Conservation (phyloP, 2,113 vertebrate species). For the Psittacula cyanocephala region DNA sequence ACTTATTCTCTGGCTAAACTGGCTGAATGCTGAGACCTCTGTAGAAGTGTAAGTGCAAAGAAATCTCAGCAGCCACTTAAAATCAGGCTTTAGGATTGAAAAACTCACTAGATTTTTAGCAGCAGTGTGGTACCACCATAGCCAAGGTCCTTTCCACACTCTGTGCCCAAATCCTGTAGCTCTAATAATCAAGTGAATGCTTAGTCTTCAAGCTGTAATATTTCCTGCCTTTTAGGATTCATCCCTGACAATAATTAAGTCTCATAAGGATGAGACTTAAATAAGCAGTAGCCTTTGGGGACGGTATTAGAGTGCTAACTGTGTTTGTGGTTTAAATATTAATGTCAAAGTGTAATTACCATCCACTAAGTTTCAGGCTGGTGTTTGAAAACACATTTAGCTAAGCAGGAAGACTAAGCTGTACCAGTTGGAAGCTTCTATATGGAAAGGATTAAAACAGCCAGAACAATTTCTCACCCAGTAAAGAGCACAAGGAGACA, state of each 20-base stretch:
- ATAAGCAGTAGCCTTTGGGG: constrained; percentile 71
- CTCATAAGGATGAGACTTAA: constrained; percentile 71
- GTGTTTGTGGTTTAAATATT: constrained; percentile 82
- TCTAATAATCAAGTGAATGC: background rate
- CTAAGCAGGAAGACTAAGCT: constrained; percentile 33
- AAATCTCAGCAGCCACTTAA: background rate
- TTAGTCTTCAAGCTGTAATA: constrained; percentile 38
- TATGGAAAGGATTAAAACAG: background rate
- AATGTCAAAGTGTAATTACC: constrained; percentile 74
- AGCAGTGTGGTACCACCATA: background rate
- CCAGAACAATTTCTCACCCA: background rate
- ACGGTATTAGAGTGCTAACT: constrained; percentile 67
- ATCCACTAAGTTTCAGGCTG: constrained; percentile 43
- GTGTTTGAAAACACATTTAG: constrained; percentile 52
- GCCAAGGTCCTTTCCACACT: background rate
- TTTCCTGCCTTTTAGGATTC: constrained; percentile 66
- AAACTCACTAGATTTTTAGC: background rate
- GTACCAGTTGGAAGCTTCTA: constrained; percentile 3
- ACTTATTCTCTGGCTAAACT: background rate
- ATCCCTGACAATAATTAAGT: constrained; percentile 75
- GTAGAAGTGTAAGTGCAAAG: background rate
- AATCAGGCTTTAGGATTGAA: background rate
- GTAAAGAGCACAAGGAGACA: background rate
- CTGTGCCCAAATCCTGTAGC: background rate
- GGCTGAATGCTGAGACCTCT: background rate